Percentiles rank a stretch among this genome's conserved stretches.
These are phyloP conservation scores for Trichonephila clavipes DNA, from an alignment of 1,140 invertebrate species.

Conservation along the genomic window DNA sequence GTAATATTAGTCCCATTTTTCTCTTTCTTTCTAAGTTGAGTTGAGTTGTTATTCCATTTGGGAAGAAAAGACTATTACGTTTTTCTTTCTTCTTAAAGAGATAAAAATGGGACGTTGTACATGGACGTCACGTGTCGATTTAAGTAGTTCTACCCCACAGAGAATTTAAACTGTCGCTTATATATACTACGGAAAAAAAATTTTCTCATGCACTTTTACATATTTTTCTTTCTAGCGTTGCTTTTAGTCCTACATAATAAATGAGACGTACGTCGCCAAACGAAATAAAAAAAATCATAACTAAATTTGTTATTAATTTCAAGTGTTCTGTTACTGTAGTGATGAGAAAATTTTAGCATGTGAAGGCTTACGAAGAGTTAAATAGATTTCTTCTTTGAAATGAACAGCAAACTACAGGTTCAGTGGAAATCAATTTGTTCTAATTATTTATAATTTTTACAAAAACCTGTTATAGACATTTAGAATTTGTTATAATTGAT, in stretches of 20 bases:
- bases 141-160: not conserved
- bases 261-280: not conserved
- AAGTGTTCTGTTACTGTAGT: too few species aligned
- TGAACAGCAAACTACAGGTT: too few species aligned
- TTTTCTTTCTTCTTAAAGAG: not conserved
- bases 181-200: not conserved
- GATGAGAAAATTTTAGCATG: too few species aligned
- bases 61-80: not conserved
- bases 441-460: too few species aligned
- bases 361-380: too few species aligned
- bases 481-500: too few species aligned
- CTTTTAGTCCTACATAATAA: slow-evolving; percentile 14
- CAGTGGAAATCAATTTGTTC: too few species aligned
- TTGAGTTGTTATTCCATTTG: not conserved
- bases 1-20: not conserved
- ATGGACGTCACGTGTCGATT: slow-evolving; percentile 8
- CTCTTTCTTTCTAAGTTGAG: not conserved
- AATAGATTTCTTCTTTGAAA: too few species aligned
- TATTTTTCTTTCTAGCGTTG: not conserved
- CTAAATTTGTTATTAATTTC: too few species aligned
- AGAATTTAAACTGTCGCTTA: not conserved
- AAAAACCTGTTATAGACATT: too few species aligned
- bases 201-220: not conserved
- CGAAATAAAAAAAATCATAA: not conserved
- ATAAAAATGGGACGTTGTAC: slow-evolving; percentile 3